These are phyloP conservation scores for Phalacrocorax pelagicus DNA, from an alignment of 2,113 vertebrate species.

Conservation along the genomic window DNA sequence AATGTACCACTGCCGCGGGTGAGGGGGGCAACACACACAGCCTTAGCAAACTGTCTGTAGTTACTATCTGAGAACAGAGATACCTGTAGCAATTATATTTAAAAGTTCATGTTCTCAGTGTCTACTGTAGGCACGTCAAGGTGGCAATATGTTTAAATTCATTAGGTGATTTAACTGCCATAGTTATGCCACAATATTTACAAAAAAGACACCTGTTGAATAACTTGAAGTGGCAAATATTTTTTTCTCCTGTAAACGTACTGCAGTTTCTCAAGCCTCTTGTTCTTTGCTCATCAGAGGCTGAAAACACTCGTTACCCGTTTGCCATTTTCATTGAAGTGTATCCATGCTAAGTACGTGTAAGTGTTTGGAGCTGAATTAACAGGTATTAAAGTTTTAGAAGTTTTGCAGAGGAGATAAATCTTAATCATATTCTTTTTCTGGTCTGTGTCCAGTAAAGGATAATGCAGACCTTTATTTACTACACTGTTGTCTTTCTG, in stretches of 20 bases:
- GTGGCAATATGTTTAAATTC: background rate
- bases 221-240: background rate
- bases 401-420: background rate
- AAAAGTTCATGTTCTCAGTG: background rate
- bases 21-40: background rate
- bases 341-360: background rate
- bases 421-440: background rate
- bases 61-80: background rate
- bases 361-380: background rate
- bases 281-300: background rate
- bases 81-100: background rate
- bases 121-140: background rate
- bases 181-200: background rate
- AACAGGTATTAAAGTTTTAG: conserved; percentile 3
- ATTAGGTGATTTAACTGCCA: background rate
- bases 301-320: background rate
- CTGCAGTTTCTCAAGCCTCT: background rate
- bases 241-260: background rate
- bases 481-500: background rate
- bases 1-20: background rate
- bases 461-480: background rate
- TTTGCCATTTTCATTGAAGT: background rate
- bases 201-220: background rate
- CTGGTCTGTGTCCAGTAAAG: background rate
- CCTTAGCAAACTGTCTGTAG: background rate